Percentiles rank a stretch among this genome's conserved stretches.
These are phyloP conservation scores for Drosophila tsacasi DNA, from an alignment of 1,140 invertebrate genomes.

Conservation along the genomic window DNA sequence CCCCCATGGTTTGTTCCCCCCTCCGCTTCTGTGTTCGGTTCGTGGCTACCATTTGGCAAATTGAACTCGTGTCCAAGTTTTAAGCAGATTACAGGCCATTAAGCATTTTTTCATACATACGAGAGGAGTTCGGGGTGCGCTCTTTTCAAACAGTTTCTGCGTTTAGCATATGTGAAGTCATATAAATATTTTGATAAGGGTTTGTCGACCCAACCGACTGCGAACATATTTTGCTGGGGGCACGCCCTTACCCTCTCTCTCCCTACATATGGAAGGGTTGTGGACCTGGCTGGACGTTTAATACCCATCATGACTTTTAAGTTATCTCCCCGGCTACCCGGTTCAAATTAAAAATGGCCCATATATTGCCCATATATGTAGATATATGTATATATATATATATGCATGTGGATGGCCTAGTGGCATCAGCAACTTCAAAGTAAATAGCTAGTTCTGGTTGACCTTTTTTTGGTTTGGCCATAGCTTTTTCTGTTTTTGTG, in stretches of 20 bases:
- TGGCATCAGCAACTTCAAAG: constrained; percentile 48
- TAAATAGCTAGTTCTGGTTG: constrained; percentile 53
- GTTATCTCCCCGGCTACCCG: constrained; percentile 56
- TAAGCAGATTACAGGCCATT: constrained; percentile 84
- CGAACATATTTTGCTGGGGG: constrained; percentile 64
- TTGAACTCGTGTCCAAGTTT: constrained; percentile 83
- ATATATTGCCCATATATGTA: constrained; percentile 24
- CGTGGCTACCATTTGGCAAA: constrained; percentile 71
- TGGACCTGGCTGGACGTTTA: constrained; percentile 42
- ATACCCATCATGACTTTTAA: constrained; percentile 83
- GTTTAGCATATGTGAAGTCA: constrained; percentile 80
- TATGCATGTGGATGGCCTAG: constrained; percentile 20
- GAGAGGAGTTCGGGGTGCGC: constrained; percentile 3
- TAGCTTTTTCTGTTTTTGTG: constrained; percentile 19
- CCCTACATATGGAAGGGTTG: constrained; percentile 53
- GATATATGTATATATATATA: neutral
- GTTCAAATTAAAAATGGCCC: constrained; percentile 63
- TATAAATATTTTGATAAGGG: constrained; percentile 85
- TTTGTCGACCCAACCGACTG: constrained; percentile 64
- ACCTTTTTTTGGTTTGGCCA: constrained; percentile 36
- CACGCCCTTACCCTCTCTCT: neutral
- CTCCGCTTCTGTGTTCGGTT: constrained; percentile 13
- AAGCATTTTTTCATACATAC: constrained; percentile 77
- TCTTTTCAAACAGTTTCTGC: constrained; percentile 68
- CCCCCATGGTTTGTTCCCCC: constrained; percentile 6